Base-by-base conservation (phyloP, 2,113 vertebrate genomes). In the Acrocephalus arundinaceus region DNA sequence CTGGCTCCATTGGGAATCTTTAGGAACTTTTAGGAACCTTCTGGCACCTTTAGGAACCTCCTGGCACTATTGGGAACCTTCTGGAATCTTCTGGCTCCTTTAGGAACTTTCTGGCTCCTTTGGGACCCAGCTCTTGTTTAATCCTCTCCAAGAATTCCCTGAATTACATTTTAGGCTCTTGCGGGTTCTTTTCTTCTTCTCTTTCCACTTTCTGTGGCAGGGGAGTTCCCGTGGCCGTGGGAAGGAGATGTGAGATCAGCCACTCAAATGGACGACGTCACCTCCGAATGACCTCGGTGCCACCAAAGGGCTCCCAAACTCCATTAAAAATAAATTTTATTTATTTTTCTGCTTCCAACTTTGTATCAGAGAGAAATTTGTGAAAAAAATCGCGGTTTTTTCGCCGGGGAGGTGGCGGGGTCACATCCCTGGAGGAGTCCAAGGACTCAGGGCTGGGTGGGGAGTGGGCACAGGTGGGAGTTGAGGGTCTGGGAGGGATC, bases 321-420 rank as follows among this genome's bases (percentile, higher is more conserved):
- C 85, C 11, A 7, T 15, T 46, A 14, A 58, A 45, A 87, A 80
- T 13, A 71, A n/a, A 43, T 10, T 33, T 21, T 17, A 6, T 54
- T 67, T n/a, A 8, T 37, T 35, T 67, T 63, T 4, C 87, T 48
- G 77, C 81, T 91, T 75, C 28, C 25, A 4, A 9, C 52, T 63
- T 59, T 1, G 33, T 30, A 51, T 30, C 37, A 8, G 43, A 41
- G 20, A 19, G 48, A 19, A 41, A 68, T 82, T 15, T 76, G 52
- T 62, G 9, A 48, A 10, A 22, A 61, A 68, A 43, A n/a, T 1
- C 0, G 25, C 16, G 6, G n/a, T 0, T 1, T 8, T 2, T n/a
- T 73, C 39, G 10, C 1, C 4, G 1, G 19, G 28, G 13, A 28
- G 23, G 65, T 5, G 55, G 45, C 14, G 28, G 57, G 58, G 23